Percentiles rank a stretch among this genome's conserved stretches.
phyloP scores from a whole-genome alignment of 2,888 invertebrate species.

The Aphidius colemani region DNA sequence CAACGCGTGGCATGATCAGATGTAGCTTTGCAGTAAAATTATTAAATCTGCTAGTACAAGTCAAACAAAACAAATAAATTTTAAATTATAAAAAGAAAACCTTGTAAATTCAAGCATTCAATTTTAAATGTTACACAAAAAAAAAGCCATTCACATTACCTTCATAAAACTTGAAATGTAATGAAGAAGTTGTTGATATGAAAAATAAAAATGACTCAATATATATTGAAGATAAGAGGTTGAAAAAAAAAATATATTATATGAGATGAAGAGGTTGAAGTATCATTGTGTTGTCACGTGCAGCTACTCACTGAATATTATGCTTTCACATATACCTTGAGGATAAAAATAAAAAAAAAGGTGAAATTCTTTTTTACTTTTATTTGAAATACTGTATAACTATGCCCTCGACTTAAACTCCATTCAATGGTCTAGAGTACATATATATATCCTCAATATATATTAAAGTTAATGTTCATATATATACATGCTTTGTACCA shows the following conservation, averaged over 20 bases:
- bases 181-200: no score
- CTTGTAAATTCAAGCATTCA: not conserved
- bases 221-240: not conserved
- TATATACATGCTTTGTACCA: no score
- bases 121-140: not conserved
- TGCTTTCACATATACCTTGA: no score
- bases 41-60: not conserved
- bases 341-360: no score
- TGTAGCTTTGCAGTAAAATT: not conserved
- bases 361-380: no score
- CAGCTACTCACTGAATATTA: slow-evolving; percentile 31
- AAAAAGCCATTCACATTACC: slow-evolving; percentile 6
- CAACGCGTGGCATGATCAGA: slow-evolving; percentile 25
- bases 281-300: slow-evolving; percentile 57
- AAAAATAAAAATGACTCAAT: not conserved
- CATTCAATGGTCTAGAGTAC: no score
- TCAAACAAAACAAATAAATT: not conserved
- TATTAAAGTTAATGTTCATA: no score
- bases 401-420: no score
- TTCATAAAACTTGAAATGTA: no score
- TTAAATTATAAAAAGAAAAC: not conserved
- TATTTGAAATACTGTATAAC: no score
- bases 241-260: not conserved
- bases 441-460: no score
- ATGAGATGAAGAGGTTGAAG: slow-evolving; percentile 39